Percentiles rank a stretch among this genome's conserved stretches.
Evolutionary conservation across 2,888 invertebrate genomes (phyloP).

Genomic region (Athripsodes cinereus): DNA sequence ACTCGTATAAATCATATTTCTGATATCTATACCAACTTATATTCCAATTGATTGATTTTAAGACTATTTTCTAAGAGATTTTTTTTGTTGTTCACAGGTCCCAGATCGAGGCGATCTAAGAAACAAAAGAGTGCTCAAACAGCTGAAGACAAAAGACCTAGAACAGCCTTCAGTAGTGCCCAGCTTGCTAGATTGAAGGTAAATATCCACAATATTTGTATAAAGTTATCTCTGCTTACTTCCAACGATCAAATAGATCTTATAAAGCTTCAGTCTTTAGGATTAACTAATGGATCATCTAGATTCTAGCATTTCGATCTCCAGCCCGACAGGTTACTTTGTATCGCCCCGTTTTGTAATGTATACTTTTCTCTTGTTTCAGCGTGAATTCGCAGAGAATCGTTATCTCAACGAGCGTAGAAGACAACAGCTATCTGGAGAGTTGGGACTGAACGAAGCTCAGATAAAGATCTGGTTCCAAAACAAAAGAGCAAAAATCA

Average conservation of each 20-base stretch:
- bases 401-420: slow-evolving; percentile 89
- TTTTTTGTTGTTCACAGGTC: slow-evolving; percentile 43
- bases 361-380: slow-evolving; percentile 29
- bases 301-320: too few relatives aligned
- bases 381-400: slow-evolving; percentile 89
- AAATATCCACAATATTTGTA: too few relatives aligned
- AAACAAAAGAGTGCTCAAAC: slow-evolving; percentile 34
- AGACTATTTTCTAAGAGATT: too few relatives aligned
- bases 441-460: slow-evolving; percentile 87
- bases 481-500: slow-evolving; percentile 89
- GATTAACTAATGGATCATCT: too few relatives aligned
- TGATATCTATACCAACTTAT: not conserved
- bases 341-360: not conserved
- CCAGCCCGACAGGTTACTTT: too few relatives aligned
- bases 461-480: slow-evolving; percentile 98
- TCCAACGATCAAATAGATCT: too few relatives aligned
- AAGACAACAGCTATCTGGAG: slow-evolving; percentile 62
- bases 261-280: too few relatives aligned
- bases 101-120: slow-evolving; percentile 53
- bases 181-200: slow-evolving; percentile 85
- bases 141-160: slow-evolving; percentile 81
- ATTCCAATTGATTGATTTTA: too few relatives aligned
- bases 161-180: slow-evolving; percentile 94
- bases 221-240: not conserved
- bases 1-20: too few relatives aligned